Evolutionary conservation across 2,888 invertebrate genomes (phyloP).

Genomic region (Eilema depressum): DNA sequence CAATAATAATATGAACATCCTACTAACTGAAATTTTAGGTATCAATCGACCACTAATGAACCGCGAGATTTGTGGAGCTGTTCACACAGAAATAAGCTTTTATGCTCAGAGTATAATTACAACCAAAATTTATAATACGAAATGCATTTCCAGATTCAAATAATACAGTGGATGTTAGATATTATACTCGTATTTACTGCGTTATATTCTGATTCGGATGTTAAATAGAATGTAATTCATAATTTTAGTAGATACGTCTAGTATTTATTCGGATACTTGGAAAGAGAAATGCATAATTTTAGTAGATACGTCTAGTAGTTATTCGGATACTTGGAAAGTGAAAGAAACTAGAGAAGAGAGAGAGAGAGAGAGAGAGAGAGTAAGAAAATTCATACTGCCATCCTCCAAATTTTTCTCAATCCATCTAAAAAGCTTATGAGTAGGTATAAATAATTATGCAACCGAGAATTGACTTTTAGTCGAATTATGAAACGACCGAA

Average conservation of each 20-base stretch:
- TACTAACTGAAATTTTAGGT: background rate
- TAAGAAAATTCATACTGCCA: too few species aligned
- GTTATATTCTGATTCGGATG: background rate
- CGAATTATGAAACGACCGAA: too few species aligned
- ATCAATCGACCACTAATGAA: constrained; percentile 11
- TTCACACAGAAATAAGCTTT: background rate
- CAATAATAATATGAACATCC: background rate
- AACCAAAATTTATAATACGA: background rate
- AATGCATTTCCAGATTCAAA: background rate
- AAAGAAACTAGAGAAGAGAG: too few species aligned
- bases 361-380: too few species aligned
- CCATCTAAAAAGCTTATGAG: too few species aligned
- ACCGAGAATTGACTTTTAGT: too few species aligned
- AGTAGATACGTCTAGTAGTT: too few species aligned
- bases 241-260: background rate
- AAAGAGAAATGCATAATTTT: background rate
- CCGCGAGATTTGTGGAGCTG: background rate
- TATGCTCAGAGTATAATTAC: background rate
- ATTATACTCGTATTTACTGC: background rate
- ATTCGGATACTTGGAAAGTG: too few species aligned
- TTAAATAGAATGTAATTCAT: background rate
- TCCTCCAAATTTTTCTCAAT: too few species aligned
- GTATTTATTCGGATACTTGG: too few species aligned
- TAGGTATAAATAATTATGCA: too few species aligned
- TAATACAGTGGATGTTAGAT: background rate